These are phyloP conservation scores for Spheniscus mendiculus DNA, from an alignment of 2,113 vertebrate genomes.

Conservation along the genomic window DNA sequence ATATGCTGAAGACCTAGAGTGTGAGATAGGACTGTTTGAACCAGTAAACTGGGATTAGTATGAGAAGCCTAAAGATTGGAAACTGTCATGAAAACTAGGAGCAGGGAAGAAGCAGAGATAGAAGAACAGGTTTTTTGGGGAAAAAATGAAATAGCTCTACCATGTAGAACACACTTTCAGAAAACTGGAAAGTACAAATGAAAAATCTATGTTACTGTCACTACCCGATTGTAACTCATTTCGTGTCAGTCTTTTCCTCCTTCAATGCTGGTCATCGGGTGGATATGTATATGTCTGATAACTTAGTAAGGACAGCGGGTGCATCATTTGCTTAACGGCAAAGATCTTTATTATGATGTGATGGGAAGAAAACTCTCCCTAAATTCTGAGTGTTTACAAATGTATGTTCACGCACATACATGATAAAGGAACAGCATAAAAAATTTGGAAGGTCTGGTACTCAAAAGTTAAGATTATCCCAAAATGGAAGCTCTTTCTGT, in stretches of 20 bases:
- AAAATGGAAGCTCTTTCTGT: background rate
- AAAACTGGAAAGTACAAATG: background rate
- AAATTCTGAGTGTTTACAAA: background rate
- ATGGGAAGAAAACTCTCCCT: background rate
- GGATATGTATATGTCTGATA: background rate
- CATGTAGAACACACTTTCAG: background rate
- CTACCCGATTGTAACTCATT: background rate
- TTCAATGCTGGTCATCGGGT: background rate
- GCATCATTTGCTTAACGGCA: background rate
- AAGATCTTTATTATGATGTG: background rate
- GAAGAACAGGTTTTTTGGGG: background rate
- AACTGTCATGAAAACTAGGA: background rate
- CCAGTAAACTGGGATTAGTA: background rate
- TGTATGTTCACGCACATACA: background rate
- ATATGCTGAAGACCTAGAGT: background rate
- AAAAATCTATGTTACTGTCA: background rate
- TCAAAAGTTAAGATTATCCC: background rate
- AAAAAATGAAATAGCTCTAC: background rate
- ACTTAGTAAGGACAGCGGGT: background rate
- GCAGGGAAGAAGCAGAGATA: background rate
- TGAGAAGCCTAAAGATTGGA: background rate
- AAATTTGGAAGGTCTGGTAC: background rate
- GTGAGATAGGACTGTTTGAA: background rate
- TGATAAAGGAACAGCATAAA: background rate
- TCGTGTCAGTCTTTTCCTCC: background rate